Base-by-base conservation (phyloP, 2,113 vertebrate genomes). In the Plestiodon gilberti region DNA sequence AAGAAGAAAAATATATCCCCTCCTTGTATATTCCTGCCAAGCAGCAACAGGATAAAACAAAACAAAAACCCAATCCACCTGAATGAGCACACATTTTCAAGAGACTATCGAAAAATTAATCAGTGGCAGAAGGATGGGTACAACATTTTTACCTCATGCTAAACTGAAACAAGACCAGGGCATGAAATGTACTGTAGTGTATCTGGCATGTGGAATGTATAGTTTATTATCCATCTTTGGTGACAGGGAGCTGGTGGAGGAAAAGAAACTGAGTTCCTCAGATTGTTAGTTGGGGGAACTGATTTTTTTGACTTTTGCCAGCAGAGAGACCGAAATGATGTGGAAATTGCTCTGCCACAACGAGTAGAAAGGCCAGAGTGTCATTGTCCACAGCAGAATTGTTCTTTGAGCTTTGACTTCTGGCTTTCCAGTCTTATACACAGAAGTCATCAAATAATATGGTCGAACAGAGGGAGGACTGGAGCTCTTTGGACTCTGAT, bases 391-490 rank as follows among this genome's bases (percentile, higher is more conserved):
- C 64, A 80, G 78, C 67, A 89, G 6, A 52, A 20, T 20, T 89
- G 84, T 62, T 84, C 67, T 71, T 84, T 89, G 84, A 91, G 35
- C 71, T 88, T 90, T 87, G 82, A 91, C 69, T 93, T 89, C 48
- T 93, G 82, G 82, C 91, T 94, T 89, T 69, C 85, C 33, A 91
- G 91, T 92, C 91, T 92, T 65, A 18, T 74, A 35, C 81, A 85
- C 43, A 87, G 91, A 91, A 73, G 90, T 93, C 90, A 90, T 70
- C 35, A 89, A 90, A 79, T 62, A 78, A n/a, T 0, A 3, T 85
- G 62, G 65, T 81, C 91, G 86, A n/a, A 83, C 65, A 91, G 22
- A 2, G 28, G 83, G 61, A 88, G 1, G 3, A 3, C 90, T 48
- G 86, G 28, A 82, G 20, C 2, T 89, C 25, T 80, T 88, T 93